These are phyloP conservation scores for Gadopsis marmoratus DNA, from an alignment of 2,797 vertebrate genomes.

Conservation along the genomic window DNA sequence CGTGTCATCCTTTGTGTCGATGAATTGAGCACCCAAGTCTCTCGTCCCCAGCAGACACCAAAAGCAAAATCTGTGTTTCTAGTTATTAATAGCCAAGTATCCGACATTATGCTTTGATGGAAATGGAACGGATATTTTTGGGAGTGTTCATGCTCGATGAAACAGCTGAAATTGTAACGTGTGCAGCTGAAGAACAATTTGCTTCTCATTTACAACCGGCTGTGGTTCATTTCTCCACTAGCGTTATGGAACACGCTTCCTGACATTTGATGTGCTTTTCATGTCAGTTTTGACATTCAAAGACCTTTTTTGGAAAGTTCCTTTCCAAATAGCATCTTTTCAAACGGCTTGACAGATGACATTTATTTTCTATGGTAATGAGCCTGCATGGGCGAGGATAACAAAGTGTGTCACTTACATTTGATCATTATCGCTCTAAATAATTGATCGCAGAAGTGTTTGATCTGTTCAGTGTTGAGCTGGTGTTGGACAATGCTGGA, in stretches of 20 bases:
- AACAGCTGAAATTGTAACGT: conserved; percentile 24
- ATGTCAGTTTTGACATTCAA: conserved; percentile 74
- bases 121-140: conserved; percentile 73
- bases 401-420: conserved; percentile 36
- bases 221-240: conserved; percentile 33
- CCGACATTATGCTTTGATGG: conserved; percentile 51
- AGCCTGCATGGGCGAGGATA: conserved; percentile 39
- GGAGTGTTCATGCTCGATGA: conserved; percentile 28
- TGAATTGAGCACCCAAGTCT: not conserved
- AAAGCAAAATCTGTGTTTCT: conserved; percentile 39
- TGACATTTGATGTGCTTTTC: conserved; percentile 74
- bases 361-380: conserved; percentile 72
- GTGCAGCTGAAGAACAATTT: conserved; percentile 17
- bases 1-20: conserved; percentile 23
- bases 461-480: conserved; percentile 16
- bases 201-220: conserved; percentile 24
- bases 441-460: conserved; percentile 17
- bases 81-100: conserved; percentile 69
- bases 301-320: conserved; percentile 60
- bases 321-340: conserved; percentile 34
- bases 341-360: conserved; percentile 60
- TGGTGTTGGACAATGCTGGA: not conserved
- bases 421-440: conserved; percentile 41
- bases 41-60: conserved; percentile 20
- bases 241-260: conserved; percentile 30